These are phyloP conservation scores for Heterodera filipjevi DNA, from an alignment of 2,888 invertebrate genomes.

Conservation along the genomic window DNA sequence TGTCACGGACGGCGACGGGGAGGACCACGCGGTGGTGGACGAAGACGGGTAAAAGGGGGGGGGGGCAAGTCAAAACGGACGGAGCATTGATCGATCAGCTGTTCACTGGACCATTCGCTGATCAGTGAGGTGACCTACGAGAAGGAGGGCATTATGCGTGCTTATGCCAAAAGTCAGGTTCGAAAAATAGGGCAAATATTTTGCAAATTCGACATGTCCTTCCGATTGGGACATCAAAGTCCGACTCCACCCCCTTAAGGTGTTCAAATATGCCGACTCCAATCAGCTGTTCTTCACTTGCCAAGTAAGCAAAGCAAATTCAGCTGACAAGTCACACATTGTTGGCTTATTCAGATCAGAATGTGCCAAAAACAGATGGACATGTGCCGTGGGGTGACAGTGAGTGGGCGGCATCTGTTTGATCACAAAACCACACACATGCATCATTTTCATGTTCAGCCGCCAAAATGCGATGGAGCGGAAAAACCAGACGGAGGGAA, in stretches of 20 bases:
- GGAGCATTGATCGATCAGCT: conserved; percentile 42
- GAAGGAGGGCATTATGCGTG: conserved; percentile 53
- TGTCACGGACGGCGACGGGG: conserved; percentile 63
- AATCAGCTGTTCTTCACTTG: conserved; percentile 64
- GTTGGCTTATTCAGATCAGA: conserved; percentile 45
- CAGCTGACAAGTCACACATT: neutral
- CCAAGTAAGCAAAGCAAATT: conserved; percentile 39
- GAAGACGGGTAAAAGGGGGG: conserved; percentile 48
- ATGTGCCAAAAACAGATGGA: conserved; percentile 64
- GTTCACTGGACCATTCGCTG: conserved; percentile 56
- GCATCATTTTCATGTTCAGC: conserved; percentile 39
- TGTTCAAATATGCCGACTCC: conserved; percentile 65
- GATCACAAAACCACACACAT: neutral
- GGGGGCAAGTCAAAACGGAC: neutral
- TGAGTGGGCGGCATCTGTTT: conserved; percentile 33
- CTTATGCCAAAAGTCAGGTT: conserved; percentile 60
- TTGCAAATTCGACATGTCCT: neutral
- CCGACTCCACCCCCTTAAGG: conserved; percentile 21
- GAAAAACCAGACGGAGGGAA: conserved; percentile 12
- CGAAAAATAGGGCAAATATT: neutral
- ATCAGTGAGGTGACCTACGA: conserved; percentile 59
- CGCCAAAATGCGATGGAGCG: conserved; percentile 51
- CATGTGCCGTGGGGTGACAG: conserved; percentile 62
- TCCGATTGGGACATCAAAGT: neutral
- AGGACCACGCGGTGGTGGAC: conserved; percentile 62